Percentiles rank a stretch among this genome's conserved stretches.
phyloP scores from a whole-genome alignment of 2,888 invertebrate genomes.

The Cryptocheilus praepositus region DNA sequence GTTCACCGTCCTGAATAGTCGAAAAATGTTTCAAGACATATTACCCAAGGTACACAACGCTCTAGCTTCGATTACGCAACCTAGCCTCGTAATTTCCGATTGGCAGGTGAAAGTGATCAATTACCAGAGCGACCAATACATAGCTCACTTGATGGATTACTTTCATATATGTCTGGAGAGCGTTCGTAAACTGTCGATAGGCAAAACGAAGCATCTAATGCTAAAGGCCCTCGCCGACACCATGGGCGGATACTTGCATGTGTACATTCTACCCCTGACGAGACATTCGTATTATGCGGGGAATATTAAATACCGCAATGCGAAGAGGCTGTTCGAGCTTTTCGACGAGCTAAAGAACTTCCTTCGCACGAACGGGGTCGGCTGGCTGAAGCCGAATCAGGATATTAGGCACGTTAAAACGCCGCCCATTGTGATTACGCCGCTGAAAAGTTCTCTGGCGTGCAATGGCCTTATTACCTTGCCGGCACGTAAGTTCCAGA shows the following conservation, averaged over 20 bases:
- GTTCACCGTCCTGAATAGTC: conserved; percentile 61
- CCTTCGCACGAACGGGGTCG: conserved; percentile 78
- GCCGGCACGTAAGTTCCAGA: conserved; percentile 40
- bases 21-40: conserved; percentile 67
- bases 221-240: conserved; percentile 75
- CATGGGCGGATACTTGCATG: conserved; percentile 80
- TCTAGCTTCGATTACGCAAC: not conserved
- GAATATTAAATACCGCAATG: conserved; percentile 77
- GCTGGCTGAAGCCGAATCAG: conserved; percentile 76
- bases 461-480: conserved; percentile 61
- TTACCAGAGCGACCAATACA: conserved; percentile 63
- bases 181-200: conserved; percentile 61
- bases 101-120: conserved; percentile 59
- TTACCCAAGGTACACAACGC: conserved; percentile 60
- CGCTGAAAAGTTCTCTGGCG: conserved; percentile 52
- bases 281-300: conserved; percentile 81
- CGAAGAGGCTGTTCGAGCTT: conserved; percentile 77
- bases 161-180: conserved; percentile 65
- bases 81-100: not conserved
- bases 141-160: conserved; percentile 66
- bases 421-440: conserved; percentile 55
- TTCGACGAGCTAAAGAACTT: conserved; percentile 78
- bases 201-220: conserved; percentile 66
- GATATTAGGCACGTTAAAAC: conserved; percentile 40
- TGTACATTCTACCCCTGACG: conserved; percentile 78